Base-by-base conservation (phyloP, 2,113 vertebrate species). In the Catagonus wagneri region DNA sequence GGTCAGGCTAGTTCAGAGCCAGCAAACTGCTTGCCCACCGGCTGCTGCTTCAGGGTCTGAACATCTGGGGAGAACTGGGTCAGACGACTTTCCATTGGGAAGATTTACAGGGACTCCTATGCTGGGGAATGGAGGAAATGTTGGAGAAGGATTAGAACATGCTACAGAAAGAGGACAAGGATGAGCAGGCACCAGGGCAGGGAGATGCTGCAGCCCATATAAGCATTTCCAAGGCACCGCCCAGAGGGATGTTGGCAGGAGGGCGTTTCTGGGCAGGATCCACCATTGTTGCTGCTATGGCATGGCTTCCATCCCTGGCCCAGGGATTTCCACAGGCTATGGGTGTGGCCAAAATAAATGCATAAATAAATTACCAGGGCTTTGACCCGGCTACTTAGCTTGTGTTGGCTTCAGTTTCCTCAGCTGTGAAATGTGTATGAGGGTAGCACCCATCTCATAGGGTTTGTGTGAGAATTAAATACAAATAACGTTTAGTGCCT, bases 191-290 rank as follows among this genome's bases (percentile, higher is more conserved):
- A n/a, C 9, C 2, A 32, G 22, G 36, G 44, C 39, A 81, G 61
- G 56, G n/a, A 56, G 72, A 27, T 8, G 32, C 65, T 27, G 8
- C 72, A 0, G 0, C 6, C 75, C 32, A 0, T 0, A 4, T 68
- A 86, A 78, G 34, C 52, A 8, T 63, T 93, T 58, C 60, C 25
- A n/a, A 75, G 68, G 54, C 17, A 84, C 27, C 50, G 52, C 89
- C 66, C 83, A 79, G n/a, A 75, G 25, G 27, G n/a, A 16, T 25
- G 22, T 3, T 39, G 80, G 39, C 68, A 34, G 54, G 80, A 85
- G 22, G 8, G 83, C 79, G 25, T 44, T 93, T 61, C 32, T 84
- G 72, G 83, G 66, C 4, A 44, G 44, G 44, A 44, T 44, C 44
- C 44, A 44, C 4, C 44, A 8, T 44, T 44, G 44, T 44, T 44